A percentile compares a stretch with the other conserved stretches of the same genome.
These are phyloP conservation scores for Crotalus horridus DNA, from an alignment of 2,113 vertebrate genomes.

Conservation along the genomic window DNA sequence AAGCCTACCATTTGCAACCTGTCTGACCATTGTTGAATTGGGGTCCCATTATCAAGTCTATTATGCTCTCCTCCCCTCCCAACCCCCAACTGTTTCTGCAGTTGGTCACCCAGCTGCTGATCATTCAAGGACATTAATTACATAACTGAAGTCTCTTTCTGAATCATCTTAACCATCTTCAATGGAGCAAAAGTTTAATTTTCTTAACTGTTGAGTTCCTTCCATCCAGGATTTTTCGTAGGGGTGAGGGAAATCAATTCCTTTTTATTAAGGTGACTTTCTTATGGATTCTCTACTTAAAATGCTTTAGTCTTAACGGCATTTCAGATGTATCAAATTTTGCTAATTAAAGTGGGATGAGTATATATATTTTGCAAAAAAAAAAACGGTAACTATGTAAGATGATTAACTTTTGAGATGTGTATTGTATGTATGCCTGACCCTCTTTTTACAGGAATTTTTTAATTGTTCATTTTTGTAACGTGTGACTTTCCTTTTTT, in stretches of 20 bases:
- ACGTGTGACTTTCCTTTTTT: background rate
- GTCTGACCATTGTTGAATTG: background rate
- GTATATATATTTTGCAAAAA: slow-evolving; percentile 20
- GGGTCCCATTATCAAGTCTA: background rate
- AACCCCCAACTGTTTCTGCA: background rate
- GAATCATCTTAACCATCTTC: background rate
- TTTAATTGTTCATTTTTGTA: slow-evolving; percentile 51
- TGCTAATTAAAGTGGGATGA: slow-evolving; percentile 45
- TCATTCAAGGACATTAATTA: background rate
- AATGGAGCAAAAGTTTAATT: background rate
- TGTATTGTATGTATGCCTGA: slow-evolving; percentile 39
- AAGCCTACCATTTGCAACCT: background rate
- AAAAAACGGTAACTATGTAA: background rate
- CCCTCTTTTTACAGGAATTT: slow-evolving; percentile 43
- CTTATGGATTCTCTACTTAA: background rate
- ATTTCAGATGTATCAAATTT: slow-evolving; percentile 55
- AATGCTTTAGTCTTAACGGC: slow-evolving; percentile 14
- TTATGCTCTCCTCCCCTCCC: background rate
- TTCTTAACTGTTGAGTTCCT: background rate
- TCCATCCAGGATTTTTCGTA: background rate
- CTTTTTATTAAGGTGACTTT: background rate
- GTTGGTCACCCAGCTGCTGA: no score
- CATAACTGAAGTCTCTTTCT: background rate
- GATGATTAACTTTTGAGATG: slow-evolving; percentile 22
- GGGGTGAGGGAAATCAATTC: background rate